Evolutionary conservation across 2,113 vertebrate species (phyloP), one percentile per base, ranked within the genome.

Genomic region (Lamprologus callipterus): DNA sequence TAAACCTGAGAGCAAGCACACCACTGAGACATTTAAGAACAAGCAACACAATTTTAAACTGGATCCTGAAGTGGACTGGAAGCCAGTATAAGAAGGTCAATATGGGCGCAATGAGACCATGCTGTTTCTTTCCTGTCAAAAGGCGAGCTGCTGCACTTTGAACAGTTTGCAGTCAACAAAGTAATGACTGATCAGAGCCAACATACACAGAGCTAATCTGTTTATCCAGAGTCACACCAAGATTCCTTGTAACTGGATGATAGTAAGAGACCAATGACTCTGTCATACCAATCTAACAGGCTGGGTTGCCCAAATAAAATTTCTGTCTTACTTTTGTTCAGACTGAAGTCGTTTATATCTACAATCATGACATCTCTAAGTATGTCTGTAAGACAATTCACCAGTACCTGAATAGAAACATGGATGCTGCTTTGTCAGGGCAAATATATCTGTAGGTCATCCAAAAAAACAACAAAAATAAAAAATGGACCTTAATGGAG

Each of bases 251-350:
- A 68, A 68, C 60, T 68, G 60, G 60, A 37, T 68, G 33, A 21
- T 68, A 37, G 33, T 8, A 68, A 68, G 3, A 68, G 1, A 68
- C 33, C 0, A 8, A 8, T 37, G 60, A 21, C 19, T 21, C 60
- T 65, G 19, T 37, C 11, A 8, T 37, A 1, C 4, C 60, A 5
- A 65, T 68, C 33, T 37, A 37, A 68, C 33, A 65, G 33, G 33
- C 19, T 65, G 19, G 60, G 60, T n/a, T 65, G 60, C 17, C 60
- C 31, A 65, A 35, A 65, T 65, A 65, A 35, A 63, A 65, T 65
- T 2, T 37, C 31, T 37, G 60, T 12, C 60, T 65, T 65, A 12
- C 60, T 65, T 37, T 65, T 8, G 60, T 37, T 65, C 33, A 65
- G 0, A 37, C 33, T 37, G 10, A 65, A 65, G 31, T 2, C 0